Evolutionary conservation across 2,797 vertebrate species (phyloP), one percentile per base, ranked within the genome.

Genomic region (Cottoperca gobio): DNA sequence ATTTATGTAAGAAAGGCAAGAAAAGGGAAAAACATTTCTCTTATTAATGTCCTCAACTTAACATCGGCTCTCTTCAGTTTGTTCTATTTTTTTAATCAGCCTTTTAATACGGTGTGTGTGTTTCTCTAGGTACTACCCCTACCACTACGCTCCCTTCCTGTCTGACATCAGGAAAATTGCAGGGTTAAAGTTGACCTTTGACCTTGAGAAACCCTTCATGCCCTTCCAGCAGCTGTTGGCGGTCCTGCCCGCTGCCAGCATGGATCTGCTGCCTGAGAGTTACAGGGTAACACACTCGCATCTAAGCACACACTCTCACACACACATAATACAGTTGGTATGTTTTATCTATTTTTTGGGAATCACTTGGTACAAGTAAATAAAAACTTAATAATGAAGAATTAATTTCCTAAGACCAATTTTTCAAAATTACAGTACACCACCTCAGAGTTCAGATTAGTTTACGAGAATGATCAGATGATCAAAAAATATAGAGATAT

Each of bases 161-260:
- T 99, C 98, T 8, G 98, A 99, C 87, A 96, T 99, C 88, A 95
- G 80, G 62, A 97, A 97, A 64, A 92, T 99, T 55, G 67, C 96
- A 0, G 86, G 87, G 43, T 93, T 99, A 62, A 92, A 89, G 83
- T 90, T 99, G 87, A 94, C 93, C 79, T 99, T 99, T 95, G 95
- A 98, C 53, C 91, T 98, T 3, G 98, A 78, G 54, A 96, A 95
- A 78, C 97, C 98, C 77, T 99, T 99, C 90, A 96, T 98, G 96
- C 98, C 98, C 3, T 99, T 99, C 82, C 96, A 99, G 83, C 98
- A 99, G 87, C 96, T 99, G 75, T 90, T 99, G 84, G 98, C 95
- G 39, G 98, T 99, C 24, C 94, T 99, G 63, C 98, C 98, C 79
- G 95, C 98, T 83, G 98, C 97, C 76, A 99, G 98, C 93, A 97